Conservation (phyloP, 2,113 vertebrate genomes). For the Neomonachus schauinslandi region DNA sequence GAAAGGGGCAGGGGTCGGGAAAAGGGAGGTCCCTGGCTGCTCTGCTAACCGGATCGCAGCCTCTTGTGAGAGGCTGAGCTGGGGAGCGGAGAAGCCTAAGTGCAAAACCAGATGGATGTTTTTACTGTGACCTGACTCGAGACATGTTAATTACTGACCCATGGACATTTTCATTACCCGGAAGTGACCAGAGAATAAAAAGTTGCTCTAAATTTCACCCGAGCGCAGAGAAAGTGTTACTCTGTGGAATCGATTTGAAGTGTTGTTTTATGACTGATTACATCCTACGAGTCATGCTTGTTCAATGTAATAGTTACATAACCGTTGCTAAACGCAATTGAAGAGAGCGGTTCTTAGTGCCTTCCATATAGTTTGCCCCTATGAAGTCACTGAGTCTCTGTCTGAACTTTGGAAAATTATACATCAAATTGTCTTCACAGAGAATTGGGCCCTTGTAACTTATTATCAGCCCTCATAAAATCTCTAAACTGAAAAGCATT, state of each 20-base stretch:
- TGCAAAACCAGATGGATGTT: not conserved
- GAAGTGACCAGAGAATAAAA: not conserved
- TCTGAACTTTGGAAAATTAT: conserved; percentile 45
- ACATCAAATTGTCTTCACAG: conserved; percentile 2
- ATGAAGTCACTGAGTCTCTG: not conserved
- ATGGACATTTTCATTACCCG: not conserved
- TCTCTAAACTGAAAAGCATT: not conserved
- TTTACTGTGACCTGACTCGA: not conserved
- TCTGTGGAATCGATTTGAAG: not conserved
- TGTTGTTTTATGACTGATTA: conserved; percentile 47
- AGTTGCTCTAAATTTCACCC: conserved; percentile 4
- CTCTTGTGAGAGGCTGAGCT: not conserved
- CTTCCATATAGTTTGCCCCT: conserved; percentile 28
- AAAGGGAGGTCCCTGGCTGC: not conserved
- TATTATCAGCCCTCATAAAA: not conserved
- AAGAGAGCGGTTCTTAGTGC: not conserved
- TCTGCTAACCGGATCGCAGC: no score
- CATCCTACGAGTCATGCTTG: conserved; percentile 63
- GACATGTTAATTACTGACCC: not conserved
- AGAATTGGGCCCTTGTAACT: not conserved
- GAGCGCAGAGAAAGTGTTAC: conserved; percentile 25
- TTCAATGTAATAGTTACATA: conserved; percentile 62
- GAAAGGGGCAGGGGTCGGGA: not conserved
- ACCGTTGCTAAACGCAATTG: conserved; percentile 29
- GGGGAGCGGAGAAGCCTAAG: not conserved